These are phyloP conservation scores for Therioaphis trifolii DNA, from an alignment of 2,888 invertebrate genomes.

Conservation along the genomic window DNA sequence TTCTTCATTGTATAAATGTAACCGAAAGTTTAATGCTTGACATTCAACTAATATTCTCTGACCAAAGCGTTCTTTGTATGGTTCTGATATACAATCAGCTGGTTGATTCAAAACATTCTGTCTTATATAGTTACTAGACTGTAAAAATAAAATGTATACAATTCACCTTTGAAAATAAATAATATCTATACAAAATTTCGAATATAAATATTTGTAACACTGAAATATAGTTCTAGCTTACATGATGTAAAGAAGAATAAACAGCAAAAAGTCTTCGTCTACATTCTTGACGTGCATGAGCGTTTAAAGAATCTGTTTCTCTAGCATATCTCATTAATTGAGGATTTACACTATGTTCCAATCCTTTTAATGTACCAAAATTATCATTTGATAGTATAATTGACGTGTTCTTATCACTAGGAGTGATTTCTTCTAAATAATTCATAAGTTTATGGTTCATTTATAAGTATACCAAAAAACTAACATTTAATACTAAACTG, in stretches of 20 bases:
- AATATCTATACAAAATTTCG: background rate
- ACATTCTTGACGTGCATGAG: conserved; percentile 82
- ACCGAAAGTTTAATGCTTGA: conserved; percentile 83
- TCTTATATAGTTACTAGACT: conserved; percentile 46
- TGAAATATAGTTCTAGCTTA: conserved; percentile 40
- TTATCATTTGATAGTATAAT: conserved; percentile 68
- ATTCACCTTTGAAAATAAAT: background rate
- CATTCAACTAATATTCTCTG: conserved; percentile 85
- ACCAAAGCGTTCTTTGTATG: conserved; percentile 88
- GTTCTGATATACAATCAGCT: conserved; percentile 74
- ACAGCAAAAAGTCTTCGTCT: conserved; percentile 83
- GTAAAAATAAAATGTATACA: background rate
- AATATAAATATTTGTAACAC: background rate
- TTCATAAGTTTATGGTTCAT: background rate
- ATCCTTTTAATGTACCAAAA: conserved; percentile 86
- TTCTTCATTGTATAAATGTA: conserved; percentile 83
- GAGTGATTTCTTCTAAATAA: conserved; percentile 33
- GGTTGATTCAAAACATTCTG: conserved; percentile 57
- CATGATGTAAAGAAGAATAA: conserved; percentile 73
- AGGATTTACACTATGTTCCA: conserved; percentile 93
- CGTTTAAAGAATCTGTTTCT: conserved; percentile 89
- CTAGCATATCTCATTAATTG: conserved; percentile 89
- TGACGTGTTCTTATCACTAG: conserved; percentile 1
- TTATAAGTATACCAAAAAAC: no score
- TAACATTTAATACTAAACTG: no score